Evolutionary conservation across 2,113 vertebrate species (phyloP), one percentile per base, ranked within the genome.

Genomic region (Actinemys pallida): DNA sequence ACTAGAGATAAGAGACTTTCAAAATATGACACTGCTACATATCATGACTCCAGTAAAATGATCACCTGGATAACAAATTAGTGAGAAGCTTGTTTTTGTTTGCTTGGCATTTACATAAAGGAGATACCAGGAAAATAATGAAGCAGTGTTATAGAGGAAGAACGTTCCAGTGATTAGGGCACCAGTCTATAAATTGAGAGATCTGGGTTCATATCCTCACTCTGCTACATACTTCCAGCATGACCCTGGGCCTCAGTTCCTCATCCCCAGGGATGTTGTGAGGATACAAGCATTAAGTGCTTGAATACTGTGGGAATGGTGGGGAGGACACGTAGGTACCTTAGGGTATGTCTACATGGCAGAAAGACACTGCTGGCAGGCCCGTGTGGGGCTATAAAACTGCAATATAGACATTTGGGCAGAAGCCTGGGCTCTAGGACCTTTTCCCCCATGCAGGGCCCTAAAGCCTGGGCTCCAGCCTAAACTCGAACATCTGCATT

Each of bases 231-330:
- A 81, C 86, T 96, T 93, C 91, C 42, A 84, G 19, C 6, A 49
- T 65, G 76, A 83, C 59, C 92, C 83, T 72, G 95, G 80, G 91
- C 80, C 90, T 95, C 86, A 90, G 56, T 56, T 83, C 82, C 95
- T 90, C 82, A 59, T 87, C 29, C 69, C 20, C 39, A 24, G 22
- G n/a, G 72, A 42, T 24, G 39, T 45, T 75, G 39, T 11, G 39
- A 65, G 62, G 62, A 42, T 25, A 25, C 10, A 75, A 75, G 20
- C n/a, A 24, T 39, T 75, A 45, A 75, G 39, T 75, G 19, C 72
- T 72, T 5, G 10, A 17, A 45, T 42, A 42, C 20, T 22, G 39
- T 39, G 72, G 39, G 39, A 42, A 12, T 20, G 72, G 39, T 16
- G 31, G 62, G 17, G 31, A n/a, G 31, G 16, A 35, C 31, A 35